Evolutionary conservation across 1,140 invertebrate genomes (phyloP), one percentile per base, ranked within the genome.

Genomic region (Mylabris phalerata): DNA sequence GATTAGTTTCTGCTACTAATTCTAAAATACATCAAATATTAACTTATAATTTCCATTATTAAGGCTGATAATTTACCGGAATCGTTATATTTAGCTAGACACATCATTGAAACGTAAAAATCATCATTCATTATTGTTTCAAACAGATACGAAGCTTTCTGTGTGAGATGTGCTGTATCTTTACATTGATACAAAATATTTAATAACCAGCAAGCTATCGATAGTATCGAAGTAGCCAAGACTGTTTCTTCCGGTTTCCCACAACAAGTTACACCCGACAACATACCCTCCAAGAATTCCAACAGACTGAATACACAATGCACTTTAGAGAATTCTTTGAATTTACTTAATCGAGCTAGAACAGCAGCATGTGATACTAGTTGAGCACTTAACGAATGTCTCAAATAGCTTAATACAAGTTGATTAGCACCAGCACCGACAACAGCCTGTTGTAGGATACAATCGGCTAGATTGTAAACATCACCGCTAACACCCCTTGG

Each of bases 381-480:
- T 79, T 93, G 90, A 26, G 92, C 90, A 66, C 90, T 89, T 38
- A 96, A 75, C 3, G 90, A 94, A 78, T 98, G 93, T 73, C 90
- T 92, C 32, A 98, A 79, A 75, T 96, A 97, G 11, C 90, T 93
- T 60, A 98, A 78, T 32, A 95, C 88, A 60, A 95, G 75, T 68
- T 89, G 83, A 77, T 96, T 96, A 3, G 93, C 93, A 26, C 89
- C 91, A 43, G 89, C 90, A 54, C 93, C 93, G 50, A 95, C 90
- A 60, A 95, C 80, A 0, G 93, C 92, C 76, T 96, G 93, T 71
- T 95, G 89, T 25, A 97, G 78, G 60, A 98, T 90, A 74, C 92
- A 93, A 73, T 96, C 93, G 42, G 92, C 89, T 59, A 95, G 76
- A 76, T 93, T 92, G 72, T 93, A 93, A 1, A 93, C 87, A 82